Evolutionary conservation across 92 coral and sea anemone genomes (phyloP).

Genomic region (Epizoanthus stellaris): DNA sequence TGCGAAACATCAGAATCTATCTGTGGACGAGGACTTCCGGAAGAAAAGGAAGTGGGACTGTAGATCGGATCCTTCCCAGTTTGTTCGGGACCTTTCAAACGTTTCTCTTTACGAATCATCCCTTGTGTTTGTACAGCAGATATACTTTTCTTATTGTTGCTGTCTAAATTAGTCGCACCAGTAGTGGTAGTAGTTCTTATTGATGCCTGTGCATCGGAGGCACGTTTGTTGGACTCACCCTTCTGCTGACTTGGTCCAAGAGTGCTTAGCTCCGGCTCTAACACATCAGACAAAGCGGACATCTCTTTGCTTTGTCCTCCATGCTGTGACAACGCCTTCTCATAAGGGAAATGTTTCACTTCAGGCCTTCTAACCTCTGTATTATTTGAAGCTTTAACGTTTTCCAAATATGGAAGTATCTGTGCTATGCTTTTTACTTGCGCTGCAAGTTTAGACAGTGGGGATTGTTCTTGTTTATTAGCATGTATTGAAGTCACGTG

Average conservation of each 20-base stretch:
- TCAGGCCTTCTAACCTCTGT: background rate
- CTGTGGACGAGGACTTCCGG: background rate
- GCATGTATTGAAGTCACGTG: background rate
- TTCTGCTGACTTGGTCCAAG: constrained; percentile 14
- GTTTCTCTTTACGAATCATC: background rate
- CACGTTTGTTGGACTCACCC: constrained; percentile 19
- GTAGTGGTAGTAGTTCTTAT: background rate
- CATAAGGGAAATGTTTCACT: background rate
- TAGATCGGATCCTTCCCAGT: background rate
- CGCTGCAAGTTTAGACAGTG: constrained; percentile 23
- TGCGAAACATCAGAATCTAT: background rate
- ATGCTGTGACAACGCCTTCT: constrained; percentile 9
- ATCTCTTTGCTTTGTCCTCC: constrained; percentile 37
- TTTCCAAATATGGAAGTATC: constrained; percentile 33
- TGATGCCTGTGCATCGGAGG: background rate
- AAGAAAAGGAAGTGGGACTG: background rate
- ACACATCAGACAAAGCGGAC: constrained; percentile 6
- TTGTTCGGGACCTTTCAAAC: background rate
- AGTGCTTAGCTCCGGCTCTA: constrained; percentile 21
- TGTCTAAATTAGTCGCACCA: background rate
- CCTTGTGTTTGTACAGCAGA: background rate
- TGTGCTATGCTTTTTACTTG: constrained; percentile 33
- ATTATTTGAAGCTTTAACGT: background rate
- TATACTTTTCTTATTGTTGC: background rate
- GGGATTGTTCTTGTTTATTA: background rate